Evolutionary conservation across 2,113 vertebrate genomes (phyloP).

Genomic region (Columba janthina): DNA sequence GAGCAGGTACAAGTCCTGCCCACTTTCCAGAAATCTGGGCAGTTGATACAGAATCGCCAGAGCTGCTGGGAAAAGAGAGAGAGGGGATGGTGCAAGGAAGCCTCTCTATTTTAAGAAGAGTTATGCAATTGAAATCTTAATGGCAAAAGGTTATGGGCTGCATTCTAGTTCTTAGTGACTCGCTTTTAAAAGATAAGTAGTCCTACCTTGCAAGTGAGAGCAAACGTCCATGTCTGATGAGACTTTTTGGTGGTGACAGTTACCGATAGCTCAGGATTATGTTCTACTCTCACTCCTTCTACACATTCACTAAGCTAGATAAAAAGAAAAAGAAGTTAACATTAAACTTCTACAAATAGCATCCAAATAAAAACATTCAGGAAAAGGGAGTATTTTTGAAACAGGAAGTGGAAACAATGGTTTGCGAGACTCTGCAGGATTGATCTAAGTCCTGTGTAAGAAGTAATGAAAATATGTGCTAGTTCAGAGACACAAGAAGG

Average conservation of each 20-base stretch:
- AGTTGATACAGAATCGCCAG: background rate
- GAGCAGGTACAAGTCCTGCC: background rate
- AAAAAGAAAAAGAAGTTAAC: slow-evolving; percentile 17
- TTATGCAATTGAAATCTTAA: background rate
- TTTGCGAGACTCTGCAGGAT: background rate
- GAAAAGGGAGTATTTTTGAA: background rate
- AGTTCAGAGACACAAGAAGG: background rate
- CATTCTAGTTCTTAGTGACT: background rate
- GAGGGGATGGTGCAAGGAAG: background rate
- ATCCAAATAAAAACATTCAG: background rate
- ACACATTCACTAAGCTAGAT: slow-evolving; percentile 92
- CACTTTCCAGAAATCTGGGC: background rate
- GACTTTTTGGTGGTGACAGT: slow-evolving; percentile 97
- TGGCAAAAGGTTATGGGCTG: background rate
- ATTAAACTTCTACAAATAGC: background rate
- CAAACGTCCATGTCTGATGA: slow-evolving; percentile 94
- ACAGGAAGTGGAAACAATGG: background rate
- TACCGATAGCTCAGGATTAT: slow-evolving; percentile 89
- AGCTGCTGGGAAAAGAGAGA: background rate
- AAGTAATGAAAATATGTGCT: background rate
- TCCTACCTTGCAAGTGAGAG: slow-evolving; percentile 95
- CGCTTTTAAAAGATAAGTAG: background rate
- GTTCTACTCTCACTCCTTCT: slow-evolving; percentile 93
- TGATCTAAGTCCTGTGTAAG: background rate
- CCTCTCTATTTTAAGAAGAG: background rate